Evolutionary conservation across 1,140 invertebrate genomes (phyloP).

Genomic region (Linepithema humile): DNA sequence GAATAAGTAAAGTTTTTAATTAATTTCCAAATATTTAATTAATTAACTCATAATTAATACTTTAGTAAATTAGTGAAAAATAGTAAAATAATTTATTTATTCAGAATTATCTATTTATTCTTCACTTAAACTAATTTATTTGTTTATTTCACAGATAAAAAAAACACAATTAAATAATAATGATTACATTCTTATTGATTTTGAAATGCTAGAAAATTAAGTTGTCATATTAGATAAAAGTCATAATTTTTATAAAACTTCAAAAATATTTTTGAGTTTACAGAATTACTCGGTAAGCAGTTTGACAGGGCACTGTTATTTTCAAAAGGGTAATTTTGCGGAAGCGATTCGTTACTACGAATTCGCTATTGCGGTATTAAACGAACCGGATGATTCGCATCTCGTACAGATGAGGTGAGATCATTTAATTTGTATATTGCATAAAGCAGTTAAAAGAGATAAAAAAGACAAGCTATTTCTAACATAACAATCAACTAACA

Average conservation of each 20-base stretch:
- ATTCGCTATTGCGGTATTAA: constrained; percentile 64
- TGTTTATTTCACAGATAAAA: too few species aligned
- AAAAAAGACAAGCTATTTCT: background rate
- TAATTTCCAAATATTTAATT: too few species aligned
- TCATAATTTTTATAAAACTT: too few species aligned
- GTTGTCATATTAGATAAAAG: background rate
- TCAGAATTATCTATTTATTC: too few species aligned
- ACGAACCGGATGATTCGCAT: constrained; percentile 70
- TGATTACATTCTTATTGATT: too few species aligned
- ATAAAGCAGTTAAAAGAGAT: background rate
- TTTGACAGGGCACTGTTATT: constrained; percentile 70
- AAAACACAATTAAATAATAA: too few species aligned
- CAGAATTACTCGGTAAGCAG: constrained; percentile 72
- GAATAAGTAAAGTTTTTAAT: too few species aligned
- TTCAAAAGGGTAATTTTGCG: constrained; percentile 57
- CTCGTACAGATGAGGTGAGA: constrained; percentile 69
- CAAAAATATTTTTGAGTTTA: background rate
- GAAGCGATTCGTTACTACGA: constrained; percentile 69
- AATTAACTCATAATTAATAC: background rate
- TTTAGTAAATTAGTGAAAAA: background rate
- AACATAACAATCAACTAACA: too few species aligned
- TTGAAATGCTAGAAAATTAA: background rate
- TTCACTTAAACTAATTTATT: too few species aligned
- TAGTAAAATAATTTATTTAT: too few species aligned
- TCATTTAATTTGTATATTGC: background rate